Evolutionary conservation across 2,888 invertebrate genomes (phyloP).

Genomic region (Drosophila lacicola): DNA sequence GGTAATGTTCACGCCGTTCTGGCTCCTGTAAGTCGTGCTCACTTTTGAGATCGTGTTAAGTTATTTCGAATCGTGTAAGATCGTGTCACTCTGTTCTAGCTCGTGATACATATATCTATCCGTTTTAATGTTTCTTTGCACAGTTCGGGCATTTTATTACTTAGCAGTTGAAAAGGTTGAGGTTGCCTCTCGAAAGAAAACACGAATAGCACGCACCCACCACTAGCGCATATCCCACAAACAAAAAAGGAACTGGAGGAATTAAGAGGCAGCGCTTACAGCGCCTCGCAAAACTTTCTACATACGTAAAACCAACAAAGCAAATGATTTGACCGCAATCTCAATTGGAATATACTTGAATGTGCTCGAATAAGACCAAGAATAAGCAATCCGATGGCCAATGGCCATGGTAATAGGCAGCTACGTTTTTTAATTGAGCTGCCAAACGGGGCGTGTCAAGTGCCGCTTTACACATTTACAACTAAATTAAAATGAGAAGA

Average conservation of each 20-base stretch:
- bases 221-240: conserved; percentile 1
- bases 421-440: conserved; percentile 84
- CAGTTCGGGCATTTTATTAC: background rate
- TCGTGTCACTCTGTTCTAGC: background rate
- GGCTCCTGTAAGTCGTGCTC: background rate
- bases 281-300: conserved; percentile 48
- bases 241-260: conserved; percentile 17
- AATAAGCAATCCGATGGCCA: conserved; percentile 49
- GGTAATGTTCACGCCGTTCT: too few species aligned
- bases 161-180: too few species aligned
- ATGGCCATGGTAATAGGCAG: conserved; percentile 68
- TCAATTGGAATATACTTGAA: conserved; percentile 47
- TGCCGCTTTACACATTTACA: conserved; percentile 84
- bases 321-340: conserved; percentile 58
- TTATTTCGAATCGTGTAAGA: background rate
- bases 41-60: background rate
- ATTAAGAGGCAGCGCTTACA: conserved; percentile 2
- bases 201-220: conserved; percentile 8
- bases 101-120: background rate
- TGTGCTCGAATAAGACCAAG: conserved; percentile 23
- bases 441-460: conserved; percentile 83
- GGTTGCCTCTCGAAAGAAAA: background rate
- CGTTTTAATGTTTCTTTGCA: background rate
- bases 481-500: conserved; percentile 77
- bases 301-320: conserved; percentile 53